Evolutionary conservation across 1,140 invertebrate genomes (phyloP).

Genomic region (Hypsibius dujardini): DNA sequence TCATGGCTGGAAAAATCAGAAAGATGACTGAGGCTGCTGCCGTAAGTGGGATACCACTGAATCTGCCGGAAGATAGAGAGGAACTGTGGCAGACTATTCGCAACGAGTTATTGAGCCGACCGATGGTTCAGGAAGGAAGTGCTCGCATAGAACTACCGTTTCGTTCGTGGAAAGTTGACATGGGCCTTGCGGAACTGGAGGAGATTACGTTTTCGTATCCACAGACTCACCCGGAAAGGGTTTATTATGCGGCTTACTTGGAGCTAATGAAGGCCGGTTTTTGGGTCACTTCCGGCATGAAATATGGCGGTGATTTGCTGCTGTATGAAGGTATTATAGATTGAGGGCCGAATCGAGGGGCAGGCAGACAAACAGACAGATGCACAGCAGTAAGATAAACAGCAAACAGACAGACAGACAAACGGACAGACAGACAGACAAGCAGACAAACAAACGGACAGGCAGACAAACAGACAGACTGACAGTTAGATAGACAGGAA

Average conservation of each 20-base stretch:
- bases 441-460: background rate
- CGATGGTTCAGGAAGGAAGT: background rate
- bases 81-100: background rate
- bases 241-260: constrained; percentile 13
- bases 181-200: background rate
- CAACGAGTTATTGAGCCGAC: background rate
- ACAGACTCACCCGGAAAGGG: background rate
- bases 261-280: background rate
- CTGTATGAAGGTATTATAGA: constrained; percentile 16
- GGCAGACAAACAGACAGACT: too few species aligned
- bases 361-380: too few species aligned
- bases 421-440: too few species aligned
- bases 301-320: constrained; percentile 9
- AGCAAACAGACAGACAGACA: too few species aligned
- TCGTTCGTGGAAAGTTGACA: background rate
- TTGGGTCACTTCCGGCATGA: background rate
- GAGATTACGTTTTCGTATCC: background rate
- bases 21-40: background rate
- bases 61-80: background rate
- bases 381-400: too few species aligned
- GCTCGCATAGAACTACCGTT: background rate
- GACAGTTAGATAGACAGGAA: too few species aligned
- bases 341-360: too few species aligned
- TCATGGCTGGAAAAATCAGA: background rate
- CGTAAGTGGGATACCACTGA: background rate